A percentile compares a stretch with the other conserved stretches of the same genome.
Conservation (phyloP, 2,888 invertebrate species). For the Heteropelma amictum region DNA sequence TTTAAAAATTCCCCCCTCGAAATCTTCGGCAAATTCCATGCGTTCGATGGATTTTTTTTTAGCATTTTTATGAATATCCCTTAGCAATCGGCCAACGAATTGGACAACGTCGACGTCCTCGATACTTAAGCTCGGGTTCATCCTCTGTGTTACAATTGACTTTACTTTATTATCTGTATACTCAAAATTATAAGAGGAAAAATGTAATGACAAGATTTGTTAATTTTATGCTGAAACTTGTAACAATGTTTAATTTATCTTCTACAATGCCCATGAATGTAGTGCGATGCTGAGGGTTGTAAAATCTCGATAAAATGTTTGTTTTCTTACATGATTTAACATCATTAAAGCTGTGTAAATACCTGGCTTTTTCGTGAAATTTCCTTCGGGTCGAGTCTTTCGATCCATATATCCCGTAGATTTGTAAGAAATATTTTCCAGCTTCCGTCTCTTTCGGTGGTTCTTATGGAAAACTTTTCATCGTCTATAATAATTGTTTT, state of each 20-base stretch:
- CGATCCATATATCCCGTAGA: conserved; percentile 36
- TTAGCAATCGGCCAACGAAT: conserved; percentile 63
- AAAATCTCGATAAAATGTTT: neutral
- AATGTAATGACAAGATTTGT: neutral
- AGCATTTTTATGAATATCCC: conserved; percentile 63
- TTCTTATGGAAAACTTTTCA: conserved; percentile 15
- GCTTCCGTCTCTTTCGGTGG: neutral
- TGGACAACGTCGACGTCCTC: conserved; percentile 60
- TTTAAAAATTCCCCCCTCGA: conserved; percentile 66
- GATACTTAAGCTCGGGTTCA: conserved; percentile 68
- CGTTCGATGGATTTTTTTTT: conserved; percentile 52
- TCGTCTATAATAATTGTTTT: conserved; percentile 18
- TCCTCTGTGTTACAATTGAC: conserved; percentile 59
- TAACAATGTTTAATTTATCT: too few species aligned
- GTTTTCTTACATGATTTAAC: neutral
- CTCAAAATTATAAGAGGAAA: neutral
- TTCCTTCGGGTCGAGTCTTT: conserved; percentile 33
- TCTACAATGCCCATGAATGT: too few species aligned
- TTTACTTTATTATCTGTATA: neutral
- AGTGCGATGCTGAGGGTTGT: too few species aligned
- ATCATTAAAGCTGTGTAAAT: too few species aligned
- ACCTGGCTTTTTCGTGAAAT: conserved; percentile 65
- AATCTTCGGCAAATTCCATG: conserved; percentile 63
- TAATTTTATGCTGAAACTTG: neutral
- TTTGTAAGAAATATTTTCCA: conserved; percentile 42